Base-by-base conservation (phyloP, 2,888 invertebrate genomes). In the Troglohyphantes excavatus region DNA sequence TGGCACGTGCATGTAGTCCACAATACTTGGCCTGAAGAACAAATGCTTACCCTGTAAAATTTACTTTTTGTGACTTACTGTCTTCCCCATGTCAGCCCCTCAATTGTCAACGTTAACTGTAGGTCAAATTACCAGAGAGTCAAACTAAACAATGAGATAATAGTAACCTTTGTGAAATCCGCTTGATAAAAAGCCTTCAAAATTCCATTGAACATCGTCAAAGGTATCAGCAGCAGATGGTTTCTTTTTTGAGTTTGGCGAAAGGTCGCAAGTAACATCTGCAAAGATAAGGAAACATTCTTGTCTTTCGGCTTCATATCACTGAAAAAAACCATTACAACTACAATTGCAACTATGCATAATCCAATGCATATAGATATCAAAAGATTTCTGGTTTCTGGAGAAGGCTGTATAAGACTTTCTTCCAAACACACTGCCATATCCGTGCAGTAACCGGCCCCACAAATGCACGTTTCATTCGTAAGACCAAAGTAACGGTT, bases 111-210 rank as follows among this genome's bases (percentile, higher is more conserved):
- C n/a, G n/a, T n/a, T n/a, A n/a, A n/a, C n/a, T n/a, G n/a, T n/a
- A n/a, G n/a, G n/a, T n/a, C n/a, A n/a, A n/a, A n/a, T n/a, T n/a
- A n/a, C n/a, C n/a, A n/a, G n/a, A n/a, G n/a, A n/a, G n/a, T n/a
- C n/a, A n/a, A n/a, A n/a, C n/a, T n/a, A n/a, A n/a, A n/a, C n/a
- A n/a, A n/a, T n/a, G n/a, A n/a, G n/a, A n/a, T n/a, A n/a, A n/a
- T n/a, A 65, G 3, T 68, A 91, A 94, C 94, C 92, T 93, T 93
- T 0, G 94, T 94, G 91, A 93, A 95, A 63, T 94, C 94, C 1
- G 98, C 98, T 23, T 97, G 97, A 92, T 98, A 97, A 94, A 98
- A 99, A 0, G 98, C 99, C 93, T 99, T 99, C 93, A 99, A 98
- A 95, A 99, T 96, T 88, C 99, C 99, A 92, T 98, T 98, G 96